phyloP scores from a whole-genome alignment of 2,797 vertebrate genomes.

The Sebastes minor region DNA sequence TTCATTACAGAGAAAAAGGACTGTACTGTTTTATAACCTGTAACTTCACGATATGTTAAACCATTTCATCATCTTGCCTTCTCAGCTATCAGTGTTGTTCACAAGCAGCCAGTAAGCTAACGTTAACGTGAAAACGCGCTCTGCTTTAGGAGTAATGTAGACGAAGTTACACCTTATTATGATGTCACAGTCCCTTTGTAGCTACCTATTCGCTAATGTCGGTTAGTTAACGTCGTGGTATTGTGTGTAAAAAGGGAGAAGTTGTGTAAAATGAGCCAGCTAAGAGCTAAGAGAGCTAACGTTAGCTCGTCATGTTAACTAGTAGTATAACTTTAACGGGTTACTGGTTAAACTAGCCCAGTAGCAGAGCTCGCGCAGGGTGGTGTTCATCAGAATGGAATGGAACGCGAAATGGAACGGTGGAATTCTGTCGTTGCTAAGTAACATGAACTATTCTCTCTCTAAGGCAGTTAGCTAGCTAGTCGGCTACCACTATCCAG shows the following conservation, averaged over 20 bases:
- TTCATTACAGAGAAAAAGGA: neutral
- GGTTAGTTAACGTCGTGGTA: neutral
- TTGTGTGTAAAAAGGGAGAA: neutral
- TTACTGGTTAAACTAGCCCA: neutral
- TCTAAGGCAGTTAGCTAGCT: slow-evolving; percentile 3
- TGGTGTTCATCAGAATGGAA: neutral
- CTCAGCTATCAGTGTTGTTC: neutral
- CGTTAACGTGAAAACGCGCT: slow-evolving; percentile 2
- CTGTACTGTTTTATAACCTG: neutral
- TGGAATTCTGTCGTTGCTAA: slow-evolving; percentile 15
- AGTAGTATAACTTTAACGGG: neutral
- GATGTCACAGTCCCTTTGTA: neutral
- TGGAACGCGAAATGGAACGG: neutral
- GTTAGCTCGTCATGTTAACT: neutral
- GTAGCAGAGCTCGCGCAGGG: neutral
- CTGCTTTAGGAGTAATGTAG: neutral
- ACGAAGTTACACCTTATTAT: neutral
- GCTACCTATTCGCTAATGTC: neutral
- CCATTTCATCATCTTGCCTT: neutral
- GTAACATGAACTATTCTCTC: slow-evolving; percentile 31
- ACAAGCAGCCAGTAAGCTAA: slow-evolving; percentile 24
- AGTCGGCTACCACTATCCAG: neutral
- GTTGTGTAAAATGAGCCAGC: neutral
- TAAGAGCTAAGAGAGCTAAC: neutral
- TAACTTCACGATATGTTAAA: neutral